These are phyloP conservation scores for Hydractinia symbiolongicarpus DNA, from an alignment of 30 jellyfish, hydroid and myxozoan species.

Conservation along the genomic window DNA sequence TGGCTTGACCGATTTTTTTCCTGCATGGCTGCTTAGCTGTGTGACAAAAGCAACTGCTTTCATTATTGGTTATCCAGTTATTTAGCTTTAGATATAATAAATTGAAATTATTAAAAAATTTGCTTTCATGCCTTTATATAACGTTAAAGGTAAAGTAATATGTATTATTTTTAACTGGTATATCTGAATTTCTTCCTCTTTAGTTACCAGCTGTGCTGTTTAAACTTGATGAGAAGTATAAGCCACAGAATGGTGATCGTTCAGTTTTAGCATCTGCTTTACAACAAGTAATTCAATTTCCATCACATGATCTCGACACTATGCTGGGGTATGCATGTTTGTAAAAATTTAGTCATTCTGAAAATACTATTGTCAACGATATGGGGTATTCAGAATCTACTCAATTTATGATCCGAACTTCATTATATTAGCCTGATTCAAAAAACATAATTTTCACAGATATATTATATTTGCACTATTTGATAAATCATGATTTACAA, in stretches of 20 bases:
- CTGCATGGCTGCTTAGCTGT: no score
- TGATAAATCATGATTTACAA: no score
- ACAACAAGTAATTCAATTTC: constrained; percentile 42
- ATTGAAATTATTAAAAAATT: background rate
- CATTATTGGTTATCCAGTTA: no score
- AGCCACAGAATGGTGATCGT: constrained; percentile 38
- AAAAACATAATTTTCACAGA: no score
- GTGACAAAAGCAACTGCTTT: no score
- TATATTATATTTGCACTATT: no score
- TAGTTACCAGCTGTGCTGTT: constrained; percentile 23
- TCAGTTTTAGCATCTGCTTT: constrained; percentile 49
- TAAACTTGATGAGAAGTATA: constrained; percentile 34
- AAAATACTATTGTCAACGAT: no score
- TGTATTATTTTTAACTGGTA: background rate
- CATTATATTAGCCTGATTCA: no score
- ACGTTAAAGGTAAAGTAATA: background rate
- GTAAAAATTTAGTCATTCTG: background rate
- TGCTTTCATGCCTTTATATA: background rate
- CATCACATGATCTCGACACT: constrained; percentile 52
- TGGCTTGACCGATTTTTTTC: no score
- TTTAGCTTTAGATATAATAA: background rate
- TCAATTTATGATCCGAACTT: no score
- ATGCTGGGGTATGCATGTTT: constrained; percentile 38
- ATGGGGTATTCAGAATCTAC: no score
- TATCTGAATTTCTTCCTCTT: background rate